phyloP scores from a whole-genome alignment of 2,113 vertebrate genomes.

The Apistogramma diplotaenia region DNA sequence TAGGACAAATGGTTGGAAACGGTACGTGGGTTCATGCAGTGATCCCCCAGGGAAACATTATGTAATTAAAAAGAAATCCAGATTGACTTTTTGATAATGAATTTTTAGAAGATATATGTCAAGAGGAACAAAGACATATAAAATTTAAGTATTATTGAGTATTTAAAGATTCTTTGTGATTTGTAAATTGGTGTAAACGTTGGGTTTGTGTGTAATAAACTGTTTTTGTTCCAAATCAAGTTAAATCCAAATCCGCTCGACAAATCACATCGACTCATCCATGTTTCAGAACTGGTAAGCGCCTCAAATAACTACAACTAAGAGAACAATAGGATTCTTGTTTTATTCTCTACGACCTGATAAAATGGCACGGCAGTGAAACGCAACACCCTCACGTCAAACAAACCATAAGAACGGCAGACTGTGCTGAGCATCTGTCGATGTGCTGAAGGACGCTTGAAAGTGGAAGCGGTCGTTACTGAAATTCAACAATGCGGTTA shows the following conservation, averaged over 20 bases:
- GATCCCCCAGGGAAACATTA: background rate
- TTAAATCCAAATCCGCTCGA: background rate
- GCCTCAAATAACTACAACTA: background rate
- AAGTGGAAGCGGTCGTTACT: background rate
- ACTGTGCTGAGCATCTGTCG: background rate
- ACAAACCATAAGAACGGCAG: slow-evolving; percentile 5
- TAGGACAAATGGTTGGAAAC: background rate
- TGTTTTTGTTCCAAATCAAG: no score
- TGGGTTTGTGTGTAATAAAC: no score
- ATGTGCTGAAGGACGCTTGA: background rate
- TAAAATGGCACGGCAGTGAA: slow-evolving; percentile 31
- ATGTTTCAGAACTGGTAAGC: background rate
- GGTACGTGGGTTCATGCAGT: background rate
- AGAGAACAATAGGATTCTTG: slow-evolving; percentile 14
- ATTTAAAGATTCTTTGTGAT: no score
- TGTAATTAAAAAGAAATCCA: background rate
- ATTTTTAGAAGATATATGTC: background rate
- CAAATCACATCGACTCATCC: background rate
- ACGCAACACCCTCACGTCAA: slow-evolving; percentile 40
- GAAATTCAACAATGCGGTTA: background rate
- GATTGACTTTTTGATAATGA: background rate
- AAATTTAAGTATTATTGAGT: no score
- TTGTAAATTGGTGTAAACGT: no score
- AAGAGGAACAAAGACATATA: background rate
- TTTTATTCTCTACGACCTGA: slow-evolving; percentile 5